A percentile compares a stretch with the other conserved stretches of the same genome.
Evolutionary conservation across 2,113 vertebrate genomes (phyloP).

Genomic region (Mesocricetus auratus): DNA sequence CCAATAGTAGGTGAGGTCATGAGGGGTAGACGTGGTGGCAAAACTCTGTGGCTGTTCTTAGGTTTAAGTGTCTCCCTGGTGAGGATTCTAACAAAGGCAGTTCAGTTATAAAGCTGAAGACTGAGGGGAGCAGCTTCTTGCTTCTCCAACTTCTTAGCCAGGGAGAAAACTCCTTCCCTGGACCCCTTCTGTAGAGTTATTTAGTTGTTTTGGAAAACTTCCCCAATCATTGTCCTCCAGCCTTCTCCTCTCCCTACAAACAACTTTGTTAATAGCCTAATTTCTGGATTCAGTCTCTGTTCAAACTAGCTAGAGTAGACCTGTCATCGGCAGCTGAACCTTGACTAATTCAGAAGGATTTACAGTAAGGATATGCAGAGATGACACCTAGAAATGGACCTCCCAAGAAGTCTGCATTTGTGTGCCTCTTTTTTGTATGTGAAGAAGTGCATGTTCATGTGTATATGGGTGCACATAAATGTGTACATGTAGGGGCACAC

Average conservation of each 20-base stretch:
- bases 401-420: background rate
- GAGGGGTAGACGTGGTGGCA: background rate
- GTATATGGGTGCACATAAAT: background rate
- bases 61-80: background rate
- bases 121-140: background rate
- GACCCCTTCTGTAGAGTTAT: background rate
- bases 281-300: slow-evolving; percentile 30
- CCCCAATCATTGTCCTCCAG: background rate
- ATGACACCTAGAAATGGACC: background rate
- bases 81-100: background rate
- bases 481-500: background rate
- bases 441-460: background rate
- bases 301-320: background rate
- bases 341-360: slow-evolving; percentile 61
- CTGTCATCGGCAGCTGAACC: slow-evolving; percentile 46
- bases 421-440: background rate
- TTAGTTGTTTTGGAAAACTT: background rate
- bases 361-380: background rate
- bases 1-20: background rate
- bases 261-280: background rate
- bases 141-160: background rate
- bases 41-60: background rate
- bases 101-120: background rate
- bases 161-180: background rate
- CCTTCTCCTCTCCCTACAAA: slow-evolving; percentile 14